Percentiles rank a stretch among this genome's conserved stretches.
phyloP scores from a whole-genome alignment of 1,140 invertebrate species.

The Calephelis nemesis region DNA sequence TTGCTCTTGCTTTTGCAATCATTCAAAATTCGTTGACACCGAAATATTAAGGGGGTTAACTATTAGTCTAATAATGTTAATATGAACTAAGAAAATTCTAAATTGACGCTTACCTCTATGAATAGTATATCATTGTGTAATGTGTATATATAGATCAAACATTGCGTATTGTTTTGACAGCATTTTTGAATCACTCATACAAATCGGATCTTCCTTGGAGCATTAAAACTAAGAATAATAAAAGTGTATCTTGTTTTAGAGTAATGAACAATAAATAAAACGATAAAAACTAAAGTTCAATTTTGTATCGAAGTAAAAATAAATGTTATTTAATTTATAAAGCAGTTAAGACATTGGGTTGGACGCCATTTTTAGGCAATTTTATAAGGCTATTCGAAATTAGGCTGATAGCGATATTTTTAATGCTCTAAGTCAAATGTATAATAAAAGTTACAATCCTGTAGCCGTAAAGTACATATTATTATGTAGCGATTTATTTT shows the following conservation, averaged over 20 bases:
- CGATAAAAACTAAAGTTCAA: constrained; percentile 14
- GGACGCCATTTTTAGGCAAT: constrained; percentile 10
- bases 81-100: background rate
- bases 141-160: background rate
- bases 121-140: background rate
- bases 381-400: constrained; percentile 6
- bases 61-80: background rate
- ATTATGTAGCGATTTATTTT: constrained; percentile 35
- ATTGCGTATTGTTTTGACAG: background rate
- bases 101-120: background rate
- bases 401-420: constrained; percentile 17
- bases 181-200: background rate
- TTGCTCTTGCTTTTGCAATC: no score
- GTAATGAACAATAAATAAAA: constrained; percentile 11
- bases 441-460: constrained; percentile 42
- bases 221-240: constrained; percentile 10
- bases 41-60: no score
- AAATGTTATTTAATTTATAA: constrained; percentile 16
- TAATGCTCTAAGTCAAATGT: constrained; percentile 37
- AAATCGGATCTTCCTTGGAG: constrained; percentile 1
- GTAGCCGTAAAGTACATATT: constrained; percentile 46
- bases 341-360: constrained; percentile 5
- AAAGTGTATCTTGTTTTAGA: constrained; percentile 1
- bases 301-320: constrained; percentile 12
- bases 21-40: no score